These are phyloP conservation scores for Thryonomys swinderianus DNA, from an alignment of 2,113 vertebrate species.

Conservation along the genomic window DNA sequence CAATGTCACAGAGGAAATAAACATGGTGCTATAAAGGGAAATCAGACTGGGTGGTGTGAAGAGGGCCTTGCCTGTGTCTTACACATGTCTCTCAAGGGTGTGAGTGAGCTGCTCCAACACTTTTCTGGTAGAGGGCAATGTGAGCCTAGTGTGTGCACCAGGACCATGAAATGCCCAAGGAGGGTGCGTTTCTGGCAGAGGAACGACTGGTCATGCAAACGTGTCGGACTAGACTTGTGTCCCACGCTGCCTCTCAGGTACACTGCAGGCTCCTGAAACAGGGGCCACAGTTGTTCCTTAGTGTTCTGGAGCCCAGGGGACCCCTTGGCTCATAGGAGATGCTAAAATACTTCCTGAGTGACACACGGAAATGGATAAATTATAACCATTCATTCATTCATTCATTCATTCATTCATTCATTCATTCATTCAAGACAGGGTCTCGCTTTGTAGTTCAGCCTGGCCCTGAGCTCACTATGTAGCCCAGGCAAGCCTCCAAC, in stretches of 20 bases:
- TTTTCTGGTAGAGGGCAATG: not conserved
- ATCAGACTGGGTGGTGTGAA: not conserved
- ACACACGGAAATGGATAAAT: not conserved
- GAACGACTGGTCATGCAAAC: not conserved
- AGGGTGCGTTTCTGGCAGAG: not conserved
- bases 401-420: too few species aligned
- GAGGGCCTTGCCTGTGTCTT: not conserved
- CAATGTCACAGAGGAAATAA: not conserved
- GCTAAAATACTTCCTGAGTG: not conserved
- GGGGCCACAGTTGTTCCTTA: not conserved
- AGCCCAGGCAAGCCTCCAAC: too few species aligned
- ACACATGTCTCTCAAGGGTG: not conserved
- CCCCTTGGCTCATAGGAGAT: not conserved
- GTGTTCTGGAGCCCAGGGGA: not conserved
- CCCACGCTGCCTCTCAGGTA: not conserved
- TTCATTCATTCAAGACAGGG: too few species aligned
- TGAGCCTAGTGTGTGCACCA: not conserved
- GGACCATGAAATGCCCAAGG: not conserved
- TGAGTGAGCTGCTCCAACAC: not conserved
- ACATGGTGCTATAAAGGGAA: not conserved
- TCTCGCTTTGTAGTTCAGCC: too few species aligned
- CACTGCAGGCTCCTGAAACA: not conserved
- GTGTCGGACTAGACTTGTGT: not conserved
- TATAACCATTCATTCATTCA: too few species aligned
- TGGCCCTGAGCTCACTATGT: too few species aligned